Conservation (phyloP, 2,113 vertebrate genomes). For the Amblyopsis rosae region DNA sequence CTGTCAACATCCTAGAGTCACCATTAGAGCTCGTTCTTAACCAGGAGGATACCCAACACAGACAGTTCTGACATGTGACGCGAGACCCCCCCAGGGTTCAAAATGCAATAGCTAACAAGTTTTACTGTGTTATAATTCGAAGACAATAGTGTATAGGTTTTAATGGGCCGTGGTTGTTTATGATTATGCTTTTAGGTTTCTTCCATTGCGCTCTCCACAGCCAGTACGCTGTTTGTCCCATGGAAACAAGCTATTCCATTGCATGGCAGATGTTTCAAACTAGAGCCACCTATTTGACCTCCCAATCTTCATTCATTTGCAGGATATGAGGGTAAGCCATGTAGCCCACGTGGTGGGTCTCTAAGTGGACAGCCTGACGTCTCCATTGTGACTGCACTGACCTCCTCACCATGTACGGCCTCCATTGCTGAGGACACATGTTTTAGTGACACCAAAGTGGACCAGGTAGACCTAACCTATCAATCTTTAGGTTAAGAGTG, state of each 20-base stretch:
- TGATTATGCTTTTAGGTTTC: neutral
- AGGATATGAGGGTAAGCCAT: constrained; percentile 86
- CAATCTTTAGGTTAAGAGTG: too few relatives aligned
- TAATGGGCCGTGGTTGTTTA: too few relatives aligned
- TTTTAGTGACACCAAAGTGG: constrained; percentile 67
- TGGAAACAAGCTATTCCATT: neutral
- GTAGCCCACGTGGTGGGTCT: constrained; percentile 36
- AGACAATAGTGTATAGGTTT: too few relatives aligned
- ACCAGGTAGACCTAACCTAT: constrained; percentile 71
- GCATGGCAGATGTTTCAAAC: neutral
- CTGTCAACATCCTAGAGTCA: neutral
- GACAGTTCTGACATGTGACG: too few relatives aligned
- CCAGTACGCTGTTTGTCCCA: neutral
- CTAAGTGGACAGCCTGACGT: constrained; percentile 17
- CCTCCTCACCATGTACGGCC: constrained; percentile 70
- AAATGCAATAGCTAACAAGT: too few relatives aligned
- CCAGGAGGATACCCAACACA: too few relatives aligned
- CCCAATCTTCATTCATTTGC: constrained; percentile 31
- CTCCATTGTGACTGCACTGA: constrained; percentile 49
- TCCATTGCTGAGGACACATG: constrained; percentile 75
- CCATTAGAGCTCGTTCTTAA: neutral
- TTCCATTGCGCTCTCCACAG: neutral
- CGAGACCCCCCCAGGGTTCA: too few relatives aligned
- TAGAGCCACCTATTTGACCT: neutral
- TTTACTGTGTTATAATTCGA: too few relatives aligned